A percentile compares a stretch with the other conserved stretches of the same genome.
phyloP scores from a whole-genome alignment of 2,113 vertebrate species.

The Menura novaehollandiae region DNA sequence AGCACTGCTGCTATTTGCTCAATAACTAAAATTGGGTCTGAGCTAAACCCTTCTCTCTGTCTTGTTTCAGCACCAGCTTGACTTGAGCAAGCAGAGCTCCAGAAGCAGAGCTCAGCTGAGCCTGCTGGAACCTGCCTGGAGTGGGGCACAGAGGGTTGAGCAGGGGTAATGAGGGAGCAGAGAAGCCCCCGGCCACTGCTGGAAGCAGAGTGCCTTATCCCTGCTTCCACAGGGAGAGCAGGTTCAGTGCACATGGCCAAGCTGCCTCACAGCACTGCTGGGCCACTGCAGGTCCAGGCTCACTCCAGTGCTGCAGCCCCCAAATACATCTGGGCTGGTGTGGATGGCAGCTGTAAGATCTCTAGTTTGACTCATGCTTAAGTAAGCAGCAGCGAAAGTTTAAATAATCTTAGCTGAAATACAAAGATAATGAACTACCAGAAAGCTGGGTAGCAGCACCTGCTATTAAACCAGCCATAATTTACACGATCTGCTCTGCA shows the following conservation, averaged over 20 bases:
- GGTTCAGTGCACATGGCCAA: rapidly evolving
- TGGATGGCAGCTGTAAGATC: not conserved
- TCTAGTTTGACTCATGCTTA: not conserved
- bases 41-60: slow-evolving; percentile 58
- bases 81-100: not conserved
- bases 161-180: not conserved
- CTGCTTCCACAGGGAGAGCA: not conserved
- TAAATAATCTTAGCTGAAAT: not conserved
- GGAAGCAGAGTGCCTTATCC: not conserved
- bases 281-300: not conserved
- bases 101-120: not conserved
- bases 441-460: not conserved
- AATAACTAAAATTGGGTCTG: slow-evolving; percentile 66
- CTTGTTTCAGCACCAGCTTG: slow-evolving; percentile 13
- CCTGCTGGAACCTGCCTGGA: not conserved
- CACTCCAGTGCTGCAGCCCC: not conserved
- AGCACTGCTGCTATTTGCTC: slow-evolving; percentile 62
- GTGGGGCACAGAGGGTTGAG: not conserved
- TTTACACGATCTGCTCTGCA: not conserved
- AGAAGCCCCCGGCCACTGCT: not conserved
- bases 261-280: not conserved
- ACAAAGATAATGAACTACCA: not conserved
- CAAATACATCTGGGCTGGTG: not conserved
- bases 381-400: not conserved
- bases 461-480: not conserved